Base-by-base conservation (phyloP, 2,888 invertebrate genomes). In the Reticulitermes lucifugus region DNA sequence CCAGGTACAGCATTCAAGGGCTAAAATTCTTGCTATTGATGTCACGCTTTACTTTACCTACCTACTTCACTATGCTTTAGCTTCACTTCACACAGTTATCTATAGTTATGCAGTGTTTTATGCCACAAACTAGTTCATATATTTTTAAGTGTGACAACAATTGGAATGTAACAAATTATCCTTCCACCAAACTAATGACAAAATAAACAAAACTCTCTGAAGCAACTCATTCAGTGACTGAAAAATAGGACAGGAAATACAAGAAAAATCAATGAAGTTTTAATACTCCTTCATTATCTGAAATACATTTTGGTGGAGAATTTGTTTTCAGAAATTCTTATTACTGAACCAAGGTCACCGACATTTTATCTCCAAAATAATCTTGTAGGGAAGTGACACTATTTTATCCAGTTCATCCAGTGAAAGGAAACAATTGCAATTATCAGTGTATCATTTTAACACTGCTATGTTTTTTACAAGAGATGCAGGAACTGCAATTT, bases 401-500 rank as follows among this genome's bases (percentile, higher is more conserved):
- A n/a, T 65, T 65, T 65, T n/a, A 55, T 55, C 55, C 18, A n/a
- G 65, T 65, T 65, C 14, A 55, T 18, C 55, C 55, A 18, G 1
- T 14, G 14, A 55, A 55, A 55, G 18, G 18, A 55, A 14, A 18
- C 18, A 55, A 12, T 18, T 55, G 55, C n/a, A 25, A 65, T 65
- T 25, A 65, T 25, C n/a, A 46, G 41, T 77, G 10, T 46, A 46
- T 2, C 43, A 77, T 22, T 77, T 77, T 46, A 3, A n/a, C 22
- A n/a, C 41, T 14, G 1, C 41, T 73, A 41, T 41, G 12, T 73
- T 73, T 46, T 73, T 73, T 73, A 73, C 41, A 41, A 41, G 5
- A 77, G 18, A 9, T 73, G 12, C 25, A 46, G 77, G 77, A 77
- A 77, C 77, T 77, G 77, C 25, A 46, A 51, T 77, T 46, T 46